phyloP scores from a whole-genome alignment of 2,113 vertebrate genomes.

The Myiopsitta monachus region DNA sequence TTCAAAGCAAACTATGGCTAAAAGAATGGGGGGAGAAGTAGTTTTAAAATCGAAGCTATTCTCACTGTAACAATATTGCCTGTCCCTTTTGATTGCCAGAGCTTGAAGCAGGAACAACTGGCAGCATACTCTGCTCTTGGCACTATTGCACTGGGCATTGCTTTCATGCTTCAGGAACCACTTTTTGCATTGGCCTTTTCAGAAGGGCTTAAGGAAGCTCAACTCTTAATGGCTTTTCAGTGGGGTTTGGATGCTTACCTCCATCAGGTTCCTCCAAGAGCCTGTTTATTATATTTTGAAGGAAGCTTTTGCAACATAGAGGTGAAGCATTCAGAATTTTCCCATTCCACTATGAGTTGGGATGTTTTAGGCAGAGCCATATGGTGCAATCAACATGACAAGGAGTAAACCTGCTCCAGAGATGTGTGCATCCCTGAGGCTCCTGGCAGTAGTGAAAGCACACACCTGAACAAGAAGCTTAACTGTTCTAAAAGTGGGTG shows the following conservation, averaged over 20 bases:
- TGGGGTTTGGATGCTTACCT: neutral
- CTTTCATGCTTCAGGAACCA: neutral
- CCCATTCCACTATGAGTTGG: rapidly evolving
- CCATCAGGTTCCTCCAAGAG: neutral
- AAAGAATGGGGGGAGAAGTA: neutral
- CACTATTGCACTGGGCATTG: neutral
- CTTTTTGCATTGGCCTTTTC: neutral
- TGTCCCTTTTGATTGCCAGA: neutral
- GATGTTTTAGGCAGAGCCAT: neutral
- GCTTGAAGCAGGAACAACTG: neutral
- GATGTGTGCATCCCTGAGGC: too few relatives aligned
- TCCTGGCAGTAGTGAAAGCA: neutral
- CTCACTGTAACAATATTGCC: neutral
- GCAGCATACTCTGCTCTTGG: neutral
- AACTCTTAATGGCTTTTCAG: neutral
- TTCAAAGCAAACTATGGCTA: neutral
- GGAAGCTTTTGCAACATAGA: neutral
- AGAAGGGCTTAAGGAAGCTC: neutral
- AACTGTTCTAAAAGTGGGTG: neutral
- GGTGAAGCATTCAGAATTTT: neutral
- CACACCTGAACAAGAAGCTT: neutral
- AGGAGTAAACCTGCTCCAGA: neutral
- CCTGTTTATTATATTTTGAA: neutral
- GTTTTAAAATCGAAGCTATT: neutral
- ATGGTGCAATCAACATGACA: neutral